Conservation (phyloP, 92 coral and sea anemone genomes). For the Parazoanthus darwini region DNA sequence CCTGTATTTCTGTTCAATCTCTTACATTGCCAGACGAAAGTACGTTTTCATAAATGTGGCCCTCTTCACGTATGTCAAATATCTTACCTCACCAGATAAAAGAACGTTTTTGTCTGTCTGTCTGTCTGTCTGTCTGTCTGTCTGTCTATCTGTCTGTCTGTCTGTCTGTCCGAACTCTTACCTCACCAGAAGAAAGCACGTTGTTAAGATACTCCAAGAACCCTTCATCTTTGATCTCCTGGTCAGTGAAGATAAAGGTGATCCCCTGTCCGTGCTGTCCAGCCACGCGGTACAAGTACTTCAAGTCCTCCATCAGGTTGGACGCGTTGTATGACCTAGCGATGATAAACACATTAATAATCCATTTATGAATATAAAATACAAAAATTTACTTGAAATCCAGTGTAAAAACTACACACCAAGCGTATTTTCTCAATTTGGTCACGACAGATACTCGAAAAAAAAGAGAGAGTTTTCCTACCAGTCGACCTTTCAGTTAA, state of each 20-base stretch:
- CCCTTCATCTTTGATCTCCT: constrained; percentile 94
- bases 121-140: not conserved
- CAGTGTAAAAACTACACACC: not conserved
- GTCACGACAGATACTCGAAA: no score
- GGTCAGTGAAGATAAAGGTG: constrained; percentile 94
- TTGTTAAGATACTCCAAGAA: constrained; percentile 94
- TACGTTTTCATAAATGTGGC: no score
- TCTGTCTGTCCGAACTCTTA: constrained; percentile 21
- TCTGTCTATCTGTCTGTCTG: no score
- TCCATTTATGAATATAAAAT: no score
- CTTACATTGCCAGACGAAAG: no score
- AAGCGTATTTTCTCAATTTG: not conserved
- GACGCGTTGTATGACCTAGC: constrained; percentile 83
- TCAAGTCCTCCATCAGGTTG: constrained; percentile 95
- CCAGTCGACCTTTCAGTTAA: no score
- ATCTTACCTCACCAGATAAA: not conserved
- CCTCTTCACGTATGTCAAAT: not conserved
- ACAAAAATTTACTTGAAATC: no score
- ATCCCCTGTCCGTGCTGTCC: constrained; percentile 95
- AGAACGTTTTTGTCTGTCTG: no score
- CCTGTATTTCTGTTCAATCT: no score
- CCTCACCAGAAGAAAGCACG: constrained; percentile 94
- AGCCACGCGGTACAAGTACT: constrained; percentile 88
- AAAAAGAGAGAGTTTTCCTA: no score
- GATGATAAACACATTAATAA: not conserved